Evolutionary conservation across 2,888 invertebrate species (phyloP), one percentile per base, ranked within the genome.

Genomic region (Furcula furcula): DNA sequence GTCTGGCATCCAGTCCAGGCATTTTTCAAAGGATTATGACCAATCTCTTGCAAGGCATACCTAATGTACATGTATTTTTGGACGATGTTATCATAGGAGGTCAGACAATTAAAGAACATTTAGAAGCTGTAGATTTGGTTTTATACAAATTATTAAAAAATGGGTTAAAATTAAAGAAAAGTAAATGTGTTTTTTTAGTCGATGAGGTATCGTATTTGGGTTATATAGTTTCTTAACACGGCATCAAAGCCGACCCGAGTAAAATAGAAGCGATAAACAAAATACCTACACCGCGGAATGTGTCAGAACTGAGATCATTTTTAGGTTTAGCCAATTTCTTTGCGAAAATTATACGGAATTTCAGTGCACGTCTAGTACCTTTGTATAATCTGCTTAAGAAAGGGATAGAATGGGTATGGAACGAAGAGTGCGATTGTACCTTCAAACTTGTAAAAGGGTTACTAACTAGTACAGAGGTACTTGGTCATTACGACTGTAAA

Each of bases 401-500:
- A 27, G 34, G 31, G 0, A 25, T 9, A 7, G 2, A 10, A 1
- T 51, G 39, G 44, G 0, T 13, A 1, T 50, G 54, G 52, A 11
- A 19, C 3, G 7, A 7, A 4, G 19, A 34, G 5, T 32, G 33
- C 13, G 13, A 45, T 4, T 2, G 5, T 1, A 13, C 40, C 1
- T 49, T 55, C 23, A 9, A 7, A 2, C 14, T 38, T n/a, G 27
- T 49, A 9, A 58, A 56, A 35, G 4, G 26, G 0, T 25, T 40
- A 3, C 27, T 54, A 30, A 27, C 21, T 3, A 39, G 46, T 13
- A 31, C 31, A 1, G 28, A 34, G 5, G 46, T 49, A 1, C 26
- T 53, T 4, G 40, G 42, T 1, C 48, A 54, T 29, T 56, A 48
- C 19, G 40, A 52, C 19, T 44, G 41, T 1, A 29, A 29, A 9